These are phyloP conservation scores for Heliconius sara DNA, from an alignment of 2,888 invertebrate species.

Conservation along the genomic window DNA sequence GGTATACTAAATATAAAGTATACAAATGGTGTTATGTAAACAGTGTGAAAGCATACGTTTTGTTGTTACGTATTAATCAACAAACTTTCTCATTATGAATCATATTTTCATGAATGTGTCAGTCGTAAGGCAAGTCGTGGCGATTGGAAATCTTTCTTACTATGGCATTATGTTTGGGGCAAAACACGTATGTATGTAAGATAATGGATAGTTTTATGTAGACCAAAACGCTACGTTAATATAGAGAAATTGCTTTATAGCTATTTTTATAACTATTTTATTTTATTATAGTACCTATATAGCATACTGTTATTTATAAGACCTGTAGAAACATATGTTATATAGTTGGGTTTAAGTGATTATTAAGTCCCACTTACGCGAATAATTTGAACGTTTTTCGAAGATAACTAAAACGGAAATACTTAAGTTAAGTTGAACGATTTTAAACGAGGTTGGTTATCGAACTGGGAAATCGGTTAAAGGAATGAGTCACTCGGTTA, in stretches of 20 bases:
- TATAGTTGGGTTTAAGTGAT: constrained; percentile 8
- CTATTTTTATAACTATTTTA: background rate
- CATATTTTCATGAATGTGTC: constrained; percentile 66
- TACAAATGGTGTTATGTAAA: background rate
- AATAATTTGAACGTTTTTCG: constrained; percentile 40
- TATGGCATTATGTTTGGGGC: background rate
- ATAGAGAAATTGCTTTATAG: background rate
- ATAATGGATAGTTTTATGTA: background rate
- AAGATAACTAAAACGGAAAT: constrained; percentile 49
- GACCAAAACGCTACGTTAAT: background rate
- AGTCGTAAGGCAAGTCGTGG: constrained; percentile 64
- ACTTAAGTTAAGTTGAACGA: constrained; percentile 48
- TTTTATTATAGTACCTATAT: background rate
- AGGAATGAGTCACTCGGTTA: constrained; percentile 53
- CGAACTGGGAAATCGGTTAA: constrained; percentile 49
- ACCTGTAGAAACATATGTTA: background rate
- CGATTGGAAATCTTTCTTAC: constrained; percentile 54
- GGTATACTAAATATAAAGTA: background rate
- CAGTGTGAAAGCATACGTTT: constrained; percentile 2
- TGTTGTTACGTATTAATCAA: constrained; percentile 49
- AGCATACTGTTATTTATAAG: background rate
- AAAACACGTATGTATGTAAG: background rate
- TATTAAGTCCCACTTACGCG: constrained; percentile 41
- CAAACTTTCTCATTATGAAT: constrained; percentile 70
- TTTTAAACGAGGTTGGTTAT: constrained; percentile 49